Conservation (phyloP, 2,113 vertebrate species). For the Thomomys bottae region DNA sequence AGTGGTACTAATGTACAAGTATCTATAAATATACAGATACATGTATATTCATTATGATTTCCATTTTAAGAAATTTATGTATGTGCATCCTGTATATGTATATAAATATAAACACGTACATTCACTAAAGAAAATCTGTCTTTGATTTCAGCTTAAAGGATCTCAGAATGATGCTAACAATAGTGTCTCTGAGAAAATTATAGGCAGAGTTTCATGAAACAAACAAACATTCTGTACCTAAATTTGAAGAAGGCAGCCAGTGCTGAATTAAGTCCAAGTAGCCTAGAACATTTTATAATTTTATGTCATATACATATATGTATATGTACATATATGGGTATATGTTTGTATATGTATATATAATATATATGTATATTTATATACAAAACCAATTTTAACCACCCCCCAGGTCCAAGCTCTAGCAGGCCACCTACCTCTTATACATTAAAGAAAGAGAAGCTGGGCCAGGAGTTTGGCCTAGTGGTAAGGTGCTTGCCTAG, state of each 20-base stretch:
- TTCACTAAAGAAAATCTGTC: background rate
- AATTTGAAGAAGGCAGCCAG: background rate
- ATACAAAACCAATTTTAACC: too few relatives aligned
- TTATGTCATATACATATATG: background rate
- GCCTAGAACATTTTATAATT: conserved; percentile 18
- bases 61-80: too few relatives aligned
- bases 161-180: background rate
- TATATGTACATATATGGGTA: background rate
- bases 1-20: too few relatives aligned
- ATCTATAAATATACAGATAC: background rate
- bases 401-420: too few relatives aligned
- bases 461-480: too few relatives aligned
- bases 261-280: background rate
- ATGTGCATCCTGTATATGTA: background rate
- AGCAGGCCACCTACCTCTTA: too few relatives aligned
- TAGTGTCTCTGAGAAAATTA: background rate
- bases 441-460: too few relatives aligned
- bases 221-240: background rate
- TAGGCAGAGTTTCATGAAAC: background rate
- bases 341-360: too few relatives aligned
- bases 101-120: too few relatives aligned
- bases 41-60: too few relatives aligned
- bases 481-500: too few relatives aligned
- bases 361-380: background rate
- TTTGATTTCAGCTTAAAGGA: conserved; percentile 11